Evolutionary conservation across 2,888 invertebrate species (phyloP).

Genomic region (Galerucella calmariensis): DNA sequence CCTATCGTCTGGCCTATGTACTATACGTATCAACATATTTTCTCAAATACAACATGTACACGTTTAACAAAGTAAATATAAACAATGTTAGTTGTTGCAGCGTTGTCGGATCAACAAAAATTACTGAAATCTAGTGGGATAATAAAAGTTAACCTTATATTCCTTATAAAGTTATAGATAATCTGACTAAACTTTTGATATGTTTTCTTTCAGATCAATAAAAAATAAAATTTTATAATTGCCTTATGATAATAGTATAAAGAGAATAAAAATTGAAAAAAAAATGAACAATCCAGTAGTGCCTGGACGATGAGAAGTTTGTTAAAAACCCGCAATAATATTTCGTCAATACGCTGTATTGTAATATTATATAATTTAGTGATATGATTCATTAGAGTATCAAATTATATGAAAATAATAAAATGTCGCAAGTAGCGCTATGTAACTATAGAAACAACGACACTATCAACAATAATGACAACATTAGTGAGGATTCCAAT

Average conservation of each 20-base stretch:
- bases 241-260: conserved; percentile 44
- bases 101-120: too few species aligned
- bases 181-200: not conserved
- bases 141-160: not conserved
- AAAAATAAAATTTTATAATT: conserved; percentile 40
- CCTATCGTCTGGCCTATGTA: too few species aligned
- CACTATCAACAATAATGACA: conserved; percentile 80
- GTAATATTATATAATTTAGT: not conserved
- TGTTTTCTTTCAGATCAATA: conserved; percentile 39
- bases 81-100: too few species aligned
- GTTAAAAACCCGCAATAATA: conserved; percentile 30
- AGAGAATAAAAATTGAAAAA: not conserved
- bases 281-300: conserved; percentile 53
- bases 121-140: too few species aligned
- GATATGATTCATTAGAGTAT: conserved; percentile 13
- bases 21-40: too few species aligned
- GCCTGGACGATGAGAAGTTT: conserved; percentile 46
- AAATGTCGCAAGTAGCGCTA: conserved; percentile 78
- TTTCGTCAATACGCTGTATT: conserved; percentile 37
- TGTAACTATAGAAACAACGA: conserved; percentile 72
- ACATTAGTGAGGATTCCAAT: conserved; percentile 87
- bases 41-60: too few species aligned
- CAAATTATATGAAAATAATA: conserved; percentile 26
- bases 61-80: too few species aligned
- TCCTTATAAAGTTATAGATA: not conserved